Base-by-base conservation (phyloP, 2,113 vertebrate genomes). In the Xyrauchen texanus region DNA sequence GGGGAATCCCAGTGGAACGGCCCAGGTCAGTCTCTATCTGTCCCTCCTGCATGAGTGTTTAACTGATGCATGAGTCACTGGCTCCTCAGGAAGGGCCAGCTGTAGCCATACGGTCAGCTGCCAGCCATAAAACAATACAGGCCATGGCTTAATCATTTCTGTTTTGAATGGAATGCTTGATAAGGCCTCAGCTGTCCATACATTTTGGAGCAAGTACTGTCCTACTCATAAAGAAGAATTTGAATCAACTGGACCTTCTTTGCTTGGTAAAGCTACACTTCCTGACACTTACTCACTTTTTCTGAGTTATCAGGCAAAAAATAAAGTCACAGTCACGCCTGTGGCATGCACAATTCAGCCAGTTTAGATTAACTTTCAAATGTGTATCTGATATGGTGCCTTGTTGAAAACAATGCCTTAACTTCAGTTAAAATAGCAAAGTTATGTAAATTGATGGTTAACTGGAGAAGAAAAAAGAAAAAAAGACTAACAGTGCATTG, bases 11-110 rank as follows among this genome's bases (percentile, higher is more conserved):
- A 44, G 0, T 97, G 97, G 96, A 93, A 85, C 0, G 94, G 95
- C 46, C 97, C 97, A 93, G 97, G 97, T 99, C 84, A 92, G 87
- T 62, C 45, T 75, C 34, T 34, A 67, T n/a, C 74, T 57, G 74
- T 78, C 49, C 62, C 57, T 68, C 8, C 15, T 75, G 70, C 68
- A 70, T 62, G 61, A 62, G 15, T 46, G 47, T 15, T 42, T 76
- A 44, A 68, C 47, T 57, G n/a, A 57, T 7, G 12, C 60, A 73
- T 68, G 78, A 73, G 55, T 80, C 73, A 71, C 66, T 55, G 70
- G 62, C 70, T 69, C 8, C 42, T 58, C 73, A 76, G 73, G 62
- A 76, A 65, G 62, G 47, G 61, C 47, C 49, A 65, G 58, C 15
- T 1, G 7, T 34, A 63, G 4, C 62, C 71, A 62, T 11, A 16